Conservation (phyloP, 2,888 invertebrate species). For the Meandrusa payeni region DNA sequence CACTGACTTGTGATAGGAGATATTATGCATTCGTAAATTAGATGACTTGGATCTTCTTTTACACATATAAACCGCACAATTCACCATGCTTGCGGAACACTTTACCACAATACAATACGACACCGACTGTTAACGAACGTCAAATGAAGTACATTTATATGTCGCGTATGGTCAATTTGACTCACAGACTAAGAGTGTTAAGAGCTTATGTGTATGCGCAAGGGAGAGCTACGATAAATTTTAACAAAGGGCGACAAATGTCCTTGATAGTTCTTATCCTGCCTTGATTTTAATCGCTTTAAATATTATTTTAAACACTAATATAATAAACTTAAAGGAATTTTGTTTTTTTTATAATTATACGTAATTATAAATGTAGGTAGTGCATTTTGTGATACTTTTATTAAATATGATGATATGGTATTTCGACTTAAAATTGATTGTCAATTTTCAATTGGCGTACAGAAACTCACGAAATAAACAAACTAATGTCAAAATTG, state of each 20-base stretch:
- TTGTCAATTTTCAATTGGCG: no score
- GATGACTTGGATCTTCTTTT: slow-evolving; percentile 20
- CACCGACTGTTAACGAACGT: slow-evolving; percentile 10
- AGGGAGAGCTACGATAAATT: no score
- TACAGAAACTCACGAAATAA: no score
- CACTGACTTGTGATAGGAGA: slow-evolving; percentile 20
- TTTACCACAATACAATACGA: not conserved
- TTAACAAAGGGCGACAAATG: not conserved
- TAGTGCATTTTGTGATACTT: no score
- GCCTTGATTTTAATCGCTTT: no score
- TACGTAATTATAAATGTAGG: no score
- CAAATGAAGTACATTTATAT: slow-evolving; percentile 10
- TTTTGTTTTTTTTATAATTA: no score
- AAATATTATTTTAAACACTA: no score
- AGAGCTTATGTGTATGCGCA: no score
- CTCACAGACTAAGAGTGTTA: slow-evolving; percentile 16
- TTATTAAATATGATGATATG: no score
- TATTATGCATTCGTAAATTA: slow-evolving; percentile 13
- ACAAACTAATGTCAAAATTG: slow-evolving; percentile 15
- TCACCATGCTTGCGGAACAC: slow-evolving; percentile 18
- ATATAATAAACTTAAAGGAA: no score
- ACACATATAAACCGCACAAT: slow-evolving; percentile 21
- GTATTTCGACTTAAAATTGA: no score
- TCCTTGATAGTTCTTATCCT: not conserved
- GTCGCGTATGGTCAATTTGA: slow-evolving; percentile 22